Percentiles rank a stretch among this genome's conserved stretches.
phyloP scores from a whole-genome alignment of 2,797 vertebrate species.

The Vireo griseus region DNA sequence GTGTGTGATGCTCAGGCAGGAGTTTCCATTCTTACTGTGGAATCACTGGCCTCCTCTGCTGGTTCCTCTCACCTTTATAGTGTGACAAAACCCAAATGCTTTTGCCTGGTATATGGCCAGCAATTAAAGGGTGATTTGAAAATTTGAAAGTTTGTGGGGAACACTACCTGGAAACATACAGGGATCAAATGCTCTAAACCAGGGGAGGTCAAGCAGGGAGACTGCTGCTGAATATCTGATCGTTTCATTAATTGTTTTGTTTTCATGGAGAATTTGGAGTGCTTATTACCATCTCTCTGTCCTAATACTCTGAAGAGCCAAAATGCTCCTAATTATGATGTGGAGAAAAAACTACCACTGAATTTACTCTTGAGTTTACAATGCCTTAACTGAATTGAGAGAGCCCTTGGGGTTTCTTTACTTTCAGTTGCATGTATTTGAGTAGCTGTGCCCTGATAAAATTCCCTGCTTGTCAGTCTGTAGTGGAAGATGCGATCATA shows the following conservation, averaged over 20 bases:
- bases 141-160: not conserved
- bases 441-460: not conserved
- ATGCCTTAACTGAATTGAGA: not conserved
- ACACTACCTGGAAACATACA: not conserved
- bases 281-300: not conserved
- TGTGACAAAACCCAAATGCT: not conserved
- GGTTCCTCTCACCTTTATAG: not conserved
- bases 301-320: not conserved
- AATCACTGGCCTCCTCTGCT: not conserved
- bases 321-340: not conserved
- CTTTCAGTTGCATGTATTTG: not conserved
- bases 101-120: not conserved
- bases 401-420: not conserved
- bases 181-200: not conserved
- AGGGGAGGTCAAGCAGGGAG: accelerated
- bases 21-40: not conserved
- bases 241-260: not conserved
- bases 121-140: not conserved
- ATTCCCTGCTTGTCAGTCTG: not conserved
- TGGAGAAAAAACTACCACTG: not conserved
- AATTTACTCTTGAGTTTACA: not conserved
- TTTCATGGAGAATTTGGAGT: not conserved
- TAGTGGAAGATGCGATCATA: not conserved
- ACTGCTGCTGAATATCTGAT: not conserved
- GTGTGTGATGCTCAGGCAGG: not conserved